Percentiles rank a stretch among this genome's conserved stretches.
These are phyloP conservation scores for Chroicocephalus ridibundus DNA, from an alignment of 2,113 vertebrate species.

Conservation along the genomic window DNA sequence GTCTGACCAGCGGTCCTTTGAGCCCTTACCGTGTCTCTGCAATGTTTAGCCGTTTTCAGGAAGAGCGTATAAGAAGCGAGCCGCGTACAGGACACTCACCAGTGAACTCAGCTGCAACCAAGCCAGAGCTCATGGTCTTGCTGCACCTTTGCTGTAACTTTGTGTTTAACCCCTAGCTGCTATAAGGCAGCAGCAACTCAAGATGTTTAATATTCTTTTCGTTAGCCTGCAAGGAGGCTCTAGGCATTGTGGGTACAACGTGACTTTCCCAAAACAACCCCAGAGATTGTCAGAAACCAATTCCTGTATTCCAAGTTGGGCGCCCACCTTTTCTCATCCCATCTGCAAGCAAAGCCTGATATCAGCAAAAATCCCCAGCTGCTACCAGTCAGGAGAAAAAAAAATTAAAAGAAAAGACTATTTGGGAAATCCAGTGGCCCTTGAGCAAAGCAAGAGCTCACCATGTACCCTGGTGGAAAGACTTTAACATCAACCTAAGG, in stretches of 20 bases:
- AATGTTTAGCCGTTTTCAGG: neutral
- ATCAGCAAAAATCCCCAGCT: neutral
- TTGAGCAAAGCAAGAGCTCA: neutral
- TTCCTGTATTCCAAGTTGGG: neutral
- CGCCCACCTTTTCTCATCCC: neutral
- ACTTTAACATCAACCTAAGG: neutral
- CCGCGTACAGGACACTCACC: neutral
- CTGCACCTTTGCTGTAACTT: neutral
- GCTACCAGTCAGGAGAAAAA: neutral
- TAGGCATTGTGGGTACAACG: accelerated
- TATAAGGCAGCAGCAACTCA: neutral
- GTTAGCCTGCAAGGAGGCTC: neutral
- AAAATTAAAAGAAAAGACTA: neutral
- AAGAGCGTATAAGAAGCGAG: neutral
- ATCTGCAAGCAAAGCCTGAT: neutral
- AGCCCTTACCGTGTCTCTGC: neutral
- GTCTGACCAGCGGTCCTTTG: neutral
- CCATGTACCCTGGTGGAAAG: neutral
- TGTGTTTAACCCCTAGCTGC: neutral
- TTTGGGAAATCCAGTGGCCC: neutral
- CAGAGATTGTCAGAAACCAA: neutral
- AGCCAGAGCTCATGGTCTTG: neutral
- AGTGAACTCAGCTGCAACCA: neutral
- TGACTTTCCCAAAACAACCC: neutral
- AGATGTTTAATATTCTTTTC: neutral